phyloP scores from a whole-genome alignment of 2,797 vertebrate genomes.

The Esox lucius region DNA sequence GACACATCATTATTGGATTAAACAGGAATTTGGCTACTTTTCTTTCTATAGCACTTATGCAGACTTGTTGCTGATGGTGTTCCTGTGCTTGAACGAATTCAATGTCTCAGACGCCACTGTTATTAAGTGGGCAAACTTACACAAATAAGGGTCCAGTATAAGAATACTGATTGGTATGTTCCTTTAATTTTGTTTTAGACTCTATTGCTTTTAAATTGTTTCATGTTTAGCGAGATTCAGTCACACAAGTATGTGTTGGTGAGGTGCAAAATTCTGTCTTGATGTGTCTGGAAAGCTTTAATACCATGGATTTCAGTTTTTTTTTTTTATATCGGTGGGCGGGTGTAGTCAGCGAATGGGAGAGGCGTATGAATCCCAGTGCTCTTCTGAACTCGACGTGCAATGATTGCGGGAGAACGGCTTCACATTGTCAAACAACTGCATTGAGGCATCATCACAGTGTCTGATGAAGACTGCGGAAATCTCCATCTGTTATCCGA shows the following conservation, averaged over 20 bases:
- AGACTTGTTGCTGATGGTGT: not conserved
- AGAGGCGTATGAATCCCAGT: not conserved
- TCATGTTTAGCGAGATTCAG: not conserved
- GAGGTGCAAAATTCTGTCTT: not conserved
- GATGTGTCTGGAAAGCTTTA: not conserved
- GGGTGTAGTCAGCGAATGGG: slow-evolving; percentile 1
- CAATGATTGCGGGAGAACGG: slow-evolving; percentile 11
- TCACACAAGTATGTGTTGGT: not conserved
- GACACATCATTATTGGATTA: not conserved
- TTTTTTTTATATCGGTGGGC: not conserved
- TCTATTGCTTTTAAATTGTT: not conserved
- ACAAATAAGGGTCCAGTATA: not conserved
- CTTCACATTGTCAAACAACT: not conserved
- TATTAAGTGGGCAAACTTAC: not conserved
- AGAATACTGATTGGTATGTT: not conserved
- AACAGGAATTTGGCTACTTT: not conserved
- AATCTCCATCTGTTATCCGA: slow-evolving; percentile 5
- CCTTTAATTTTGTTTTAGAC: not conserved
- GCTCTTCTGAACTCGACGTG: not conserved
- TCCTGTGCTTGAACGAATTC: not conserved
- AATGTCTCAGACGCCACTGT: not conserved
- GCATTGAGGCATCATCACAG: not conserved
- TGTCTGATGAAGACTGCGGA: slow-evolving; percentile 1
- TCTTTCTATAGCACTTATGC: not conserved
- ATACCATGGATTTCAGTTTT: not conserved